Conservation (phyloP, 2,888 invertebrate genomes). For the Trichogramma evanescens region DNA sequence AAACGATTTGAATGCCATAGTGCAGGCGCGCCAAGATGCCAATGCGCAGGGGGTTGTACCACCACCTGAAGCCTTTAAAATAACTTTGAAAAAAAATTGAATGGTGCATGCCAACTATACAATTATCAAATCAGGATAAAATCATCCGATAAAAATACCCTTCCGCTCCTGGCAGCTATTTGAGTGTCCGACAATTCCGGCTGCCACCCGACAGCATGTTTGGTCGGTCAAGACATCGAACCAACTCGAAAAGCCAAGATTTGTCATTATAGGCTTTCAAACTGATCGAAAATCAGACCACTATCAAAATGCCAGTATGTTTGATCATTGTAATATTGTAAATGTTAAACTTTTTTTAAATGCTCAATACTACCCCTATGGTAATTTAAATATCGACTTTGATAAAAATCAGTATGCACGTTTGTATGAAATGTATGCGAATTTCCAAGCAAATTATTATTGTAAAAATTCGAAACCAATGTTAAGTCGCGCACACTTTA, state of each 20-base stretch:
- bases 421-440: not conserved
- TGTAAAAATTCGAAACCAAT: too few relatives aligned
- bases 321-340: constrained; percentile 34
- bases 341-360: constrained; percentile 39
- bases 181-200: constrained; percentile 38
- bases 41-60: constrained; percentile 13
- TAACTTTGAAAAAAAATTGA: constrained; percentile 22
- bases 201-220: constrained; percentile 30
- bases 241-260: constrained; percentile 41
- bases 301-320: constrained; percentile 23
- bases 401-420: constrained; percentile 4
- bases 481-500: too few relatives aligned
- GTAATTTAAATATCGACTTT: constrained; percentile 12
- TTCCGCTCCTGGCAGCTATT: constrained; percentile 41
- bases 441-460: too few relatives aligned
- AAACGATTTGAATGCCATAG: too few relatives aligned
- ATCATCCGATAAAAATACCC: constrained; percentile 21
- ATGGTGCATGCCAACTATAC: constrained; percentile 20
- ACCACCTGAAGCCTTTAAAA: constrained; percentile 29
- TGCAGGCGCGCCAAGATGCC: constrained; percentile 23
- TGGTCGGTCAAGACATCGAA: constrained; percentile 33
- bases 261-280: constrained; percentile 41
- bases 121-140: constrained; percentile 19
- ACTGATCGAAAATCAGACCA: constrained; percentile 34
- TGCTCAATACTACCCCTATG: constrained; percentile 36